Evolutionary conservation across 2,797 vertebrate species (phyloP), one percentile per base, ranked within the genome.

Genomic region (Sebastes diploproa): DNA sequence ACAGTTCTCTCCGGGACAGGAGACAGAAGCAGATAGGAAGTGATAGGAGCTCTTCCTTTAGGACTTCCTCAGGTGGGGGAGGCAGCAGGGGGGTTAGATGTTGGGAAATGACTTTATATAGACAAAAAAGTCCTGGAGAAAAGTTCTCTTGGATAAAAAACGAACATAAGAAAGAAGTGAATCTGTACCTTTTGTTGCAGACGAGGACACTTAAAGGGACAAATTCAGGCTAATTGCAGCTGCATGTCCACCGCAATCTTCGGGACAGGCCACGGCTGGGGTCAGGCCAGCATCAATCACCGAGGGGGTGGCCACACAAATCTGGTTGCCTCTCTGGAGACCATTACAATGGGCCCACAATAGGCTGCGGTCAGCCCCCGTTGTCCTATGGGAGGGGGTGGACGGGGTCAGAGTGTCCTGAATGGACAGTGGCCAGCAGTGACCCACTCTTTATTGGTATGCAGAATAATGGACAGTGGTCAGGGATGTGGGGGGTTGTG

Each of bases 141-240:
- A 78, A n/a, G 56, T 59, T 88, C 22, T 56, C 23, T 18, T 34
- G 60, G 20, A 22, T 70, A 3, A 13, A 13, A 4, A 13, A 77
- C 65, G 75, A 10, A 27, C 23, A 13, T 0, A 23, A 34, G 6
- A 61, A 27, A 27, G 2, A 32, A 11, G 25, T 38, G n/a, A 69
- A 60, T 58, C 0, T 56, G 1, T 66, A 11, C 7, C 67, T 71
- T 85, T 73, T 65, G 87, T 89, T 74, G 88, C 76, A 78, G 93
- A 92, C 63, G 84, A 50, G 34, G 67, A 79, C 80, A 77, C 68
- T 92, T 67, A 71, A 93, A 94, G 82, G 88, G 94, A 95, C 90
- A 95, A 95, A 95, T 96, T 93, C 80, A 80, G 93, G 91, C 95
- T 97, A 97, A 97, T 97, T 97, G 96, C 94, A 88, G 93, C 92